phyloP scores from a whole-genome alignment of 2,113 vertebrate genomes.

The Orthochromis indermauri region DNA sequence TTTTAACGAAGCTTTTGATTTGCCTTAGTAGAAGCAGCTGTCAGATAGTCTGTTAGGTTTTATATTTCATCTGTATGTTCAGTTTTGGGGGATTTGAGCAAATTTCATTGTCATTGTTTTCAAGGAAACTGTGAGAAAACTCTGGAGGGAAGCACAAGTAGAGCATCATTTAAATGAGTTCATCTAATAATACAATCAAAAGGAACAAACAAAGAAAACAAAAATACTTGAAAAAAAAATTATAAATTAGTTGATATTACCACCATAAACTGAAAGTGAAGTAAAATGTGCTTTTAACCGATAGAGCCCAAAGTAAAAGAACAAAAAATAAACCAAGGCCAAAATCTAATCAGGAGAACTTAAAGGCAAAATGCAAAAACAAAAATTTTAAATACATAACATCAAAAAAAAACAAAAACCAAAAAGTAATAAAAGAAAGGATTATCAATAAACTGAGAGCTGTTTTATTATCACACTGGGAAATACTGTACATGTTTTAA shows the following conservation, averaged over 20 bases:
- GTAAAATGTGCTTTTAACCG: not conserved
- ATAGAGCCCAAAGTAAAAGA: not conserved
- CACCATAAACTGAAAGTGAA: not conserved
- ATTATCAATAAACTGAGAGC: not conserved
- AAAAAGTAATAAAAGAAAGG: not conserved
- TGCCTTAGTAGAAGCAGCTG: not conserved
- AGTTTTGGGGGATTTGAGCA: not conserved
- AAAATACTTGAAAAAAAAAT: not conserved
- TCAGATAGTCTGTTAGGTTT: not conserved
- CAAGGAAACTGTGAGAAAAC: not conserved
- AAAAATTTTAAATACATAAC: not conserved
- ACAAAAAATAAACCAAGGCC: not conserved
- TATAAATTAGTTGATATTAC: not conserved
- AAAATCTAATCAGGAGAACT: not conserved
- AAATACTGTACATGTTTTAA: not conserved
- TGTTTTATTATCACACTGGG: not conserved
- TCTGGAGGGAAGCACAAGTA: too few species aligned
- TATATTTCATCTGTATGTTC: not conserved
- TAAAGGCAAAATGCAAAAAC: not conserved
- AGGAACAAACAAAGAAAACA: not conserved
- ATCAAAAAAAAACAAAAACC: not conserved
- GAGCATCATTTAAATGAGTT: not conserved
- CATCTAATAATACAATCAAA: not conserved
- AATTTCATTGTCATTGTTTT: not conserved
- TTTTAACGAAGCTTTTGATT: not conserved